These are phyloP conservation scores for Ceraclea dissimilis DNA, from an alignment of 2,888 invertebrate species.

Conservation along the genomic window DNA sequence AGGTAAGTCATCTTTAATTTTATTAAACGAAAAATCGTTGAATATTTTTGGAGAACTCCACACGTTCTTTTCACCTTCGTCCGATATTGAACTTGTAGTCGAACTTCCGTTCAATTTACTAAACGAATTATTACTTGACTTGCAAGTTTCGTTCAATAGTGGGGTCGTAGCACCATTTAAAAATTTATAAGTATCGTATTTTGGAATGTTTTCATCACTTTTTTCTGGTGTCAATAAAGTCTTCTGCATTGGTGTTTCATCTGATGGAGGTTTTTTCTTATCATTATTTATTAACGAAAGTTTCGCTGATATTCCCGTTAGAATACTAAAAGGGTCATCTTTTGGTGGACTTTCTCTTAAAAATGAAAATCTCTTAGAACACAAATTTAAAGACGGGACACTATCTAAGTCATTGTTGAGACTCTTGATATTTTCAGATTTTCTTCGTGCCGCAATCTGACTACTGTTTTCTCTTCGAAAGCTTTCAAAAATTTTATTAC, in stretches of 20 bases:
- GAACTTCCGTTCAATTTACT: not conserved
- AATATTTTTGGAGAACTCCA: constrained; percentile 12
- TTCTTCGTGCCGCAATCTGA: constrained; percentile 8
- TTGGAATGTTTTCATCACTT: constrained; percentile 6
- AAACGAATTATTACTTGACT: not conserved
- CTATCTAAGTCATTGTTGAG: constrained; percentile 21
- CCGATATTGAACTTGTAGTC: not conserved
- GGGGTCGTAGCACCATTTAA: not conserved
- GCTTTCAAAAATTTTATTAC: not conserved
- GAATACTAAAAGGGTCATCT: constrained; percentile 42
- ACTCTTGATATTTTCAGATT: constrained; percentile 20
- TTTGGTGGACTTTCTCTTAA: constrained; percentile 40
- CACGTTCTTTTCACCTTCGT: constrained; percentile 1
- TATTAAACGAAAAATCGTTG: constrained; percentile 6
- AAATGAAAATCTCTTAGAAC: constrained; percentile 26
- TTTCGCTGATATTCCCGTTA: constrained; percentile 26
- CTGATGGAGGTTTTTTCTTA: not conserved
- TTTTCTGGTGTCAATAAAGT: not conserved
- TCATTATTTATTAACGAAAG: constrained; percentile 13
- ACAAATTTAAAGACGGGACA: constrained; percentile 23
- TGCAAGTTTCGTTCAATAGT: not conserved
- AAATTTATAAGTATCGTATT: not conserved
- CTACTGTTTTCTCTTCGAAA: constrained; percentile 14
- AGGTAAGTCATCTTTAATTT: constrained; percentile 28
- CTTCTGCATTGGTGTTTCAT: constrained; percentile 8